Conservation (phyloP, 2,888 invertebrate genomes). For the Eremobia ochroleuca region DNA sequence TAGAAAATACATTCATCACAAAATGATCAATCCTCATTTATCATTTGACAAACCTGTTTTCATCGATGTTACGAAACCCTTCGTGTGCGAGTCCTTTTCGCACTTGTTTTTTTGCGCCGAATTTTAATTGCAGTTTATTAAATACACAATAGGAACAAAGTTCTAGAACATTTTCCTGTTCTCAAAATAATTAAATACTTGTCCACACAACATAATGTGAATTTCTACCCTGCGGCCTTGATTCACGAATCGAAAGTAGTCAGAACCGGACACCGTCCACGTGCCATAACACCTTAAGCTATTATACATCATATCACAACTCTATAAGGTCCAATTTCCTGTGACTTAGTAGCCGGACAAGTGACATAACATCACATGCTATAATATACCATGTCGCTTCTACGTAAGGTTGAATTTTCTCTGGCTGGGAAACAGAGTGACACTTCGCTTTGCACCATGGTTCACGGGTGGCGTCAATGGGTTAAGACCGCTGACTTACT, state of each 20-base stretch:
- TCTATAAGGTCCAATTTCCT: slow-evolving; percentile 28
- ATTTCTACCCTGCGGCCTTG: slow-evolving; percentile 84
- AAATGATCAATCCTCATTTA: neutral
- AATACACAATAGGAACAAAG: neutral
- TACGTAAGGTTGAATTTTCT: slow-evolving; percentile 34
- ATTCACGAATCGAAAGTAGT: slow-evolving; percentile 84
- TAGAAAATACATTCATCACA: neutral
- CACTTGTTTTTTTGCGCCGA: neutral
- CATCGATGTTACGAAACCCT: neutral
- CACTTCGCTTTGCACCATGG: slow-evolving; percentile 43
- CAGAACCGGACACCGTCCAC: slow-evolving; percentile 75
- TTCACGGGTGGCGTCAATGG: slow-evolving; percentile 36
- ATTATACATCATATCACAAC: slow-evolving; percentile 18
- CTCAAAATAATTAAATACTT: slow-evolving; percentile 39
- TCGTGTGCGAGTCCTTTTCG: neutral
- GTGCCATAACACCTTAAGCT: slow-evolving; percentile 36
- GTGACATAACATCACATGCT: slow-evolving; percentile 31
- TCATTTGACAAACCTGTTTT: neutral
- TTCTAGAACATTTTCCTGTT: slow-evolving; percentile 44
- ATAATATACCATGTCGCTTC: slow-evolving; percentile 1
- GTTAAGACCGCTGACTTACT: slow-evolving; percentile 53
- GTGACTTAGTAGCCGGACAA: neutral
- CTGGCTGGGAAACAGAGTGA: slow-evolving; percentile 39
- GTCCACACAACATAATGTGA: slow-evolving; percentile 60
- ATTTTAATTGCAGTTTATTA: neutral